phyloP scores from a whole-genome alignment of 2,888 invertebrate genomes.

The Aleiodes testaceus region DNA sequence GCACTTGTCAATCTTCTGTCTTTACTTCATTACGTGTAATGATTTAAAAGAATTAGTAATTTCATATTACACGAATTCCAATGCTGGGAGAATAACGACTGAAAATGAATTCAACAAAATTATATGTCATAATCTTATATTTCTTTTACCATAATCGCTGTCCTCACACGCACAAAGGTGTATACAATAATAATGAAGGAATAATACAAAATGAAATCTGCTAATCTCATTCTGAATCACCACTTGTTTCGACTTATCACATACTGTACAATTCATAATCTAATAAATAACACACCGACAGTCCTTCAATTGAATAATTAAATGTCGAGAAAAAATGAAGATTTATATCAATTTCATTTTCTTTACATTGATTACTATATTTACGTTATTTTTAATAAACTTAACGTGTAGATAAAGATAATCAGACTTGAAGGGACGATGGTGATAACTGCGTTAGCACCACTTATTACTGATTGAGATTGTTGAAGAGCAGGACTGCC shows the following conservation, averaged over 20 bases:
- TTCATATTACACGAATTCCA: background rate
- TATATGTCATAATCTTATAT: slow-evolving; percentile 19
- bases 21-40: background rate
- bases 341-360: slow-evolving; percentile 2
- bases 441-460: slow-evolving; percentile 4
- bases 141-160: background rate
- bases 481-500: slow-evolving; percentile 26
- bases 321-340: slow-evolving; percentile 26
- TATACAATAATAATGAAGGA: slow-evolving; percentile 10
- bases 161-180: background rate
- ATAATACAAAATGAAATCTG: slow-evolving; percentile 12
- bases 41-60: background rate
- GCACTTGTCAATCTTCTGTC: background rate
- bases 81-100: slow-evolving; percentile 4
- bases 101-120: slow-evolving; percentile 14
- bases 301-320: slow-evolving; percentile 29
- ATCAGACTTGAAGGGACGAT: slow-evolving; percentile 9
- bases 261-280: slow-evolving; percentile 36
- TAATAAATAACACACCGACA: slow-evolving; percentile 38
- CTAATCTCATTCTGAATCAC: slow-evolving; percentile 3
- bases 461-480: slow-evolving; percentile 8
- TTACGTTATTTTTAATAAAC: background rate
- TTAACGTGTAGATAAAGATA: slow-evolving; percentile 10
- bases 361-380: background rate
- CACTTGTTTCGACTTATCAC: slow-evolving; percentile 30